Evolutionary conservation across 2,888 invertebrate species (phyloP).

Genomic region (Vanessa cardui): DNA sequence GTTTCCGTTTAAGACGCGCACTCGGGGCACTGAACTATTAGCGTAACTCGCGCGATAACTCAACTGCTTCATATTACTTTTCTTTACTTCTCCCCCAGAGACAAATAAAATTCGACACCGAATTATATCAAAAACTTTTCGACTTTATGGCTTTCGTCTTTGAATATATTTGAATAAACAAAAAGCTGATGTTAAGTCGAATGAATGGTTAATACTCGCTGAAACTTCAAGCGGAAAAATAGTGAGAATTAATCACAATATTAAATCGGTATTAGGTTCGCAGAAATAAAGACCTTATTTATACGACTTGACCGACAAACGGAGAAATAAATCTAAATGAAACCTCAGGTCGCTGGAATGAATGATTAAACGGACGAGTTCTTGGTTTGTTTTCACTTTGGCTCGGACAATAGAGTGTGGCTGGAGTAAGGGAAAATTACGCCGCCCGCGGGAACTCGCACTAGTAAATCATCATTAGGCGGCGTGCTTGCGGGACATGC

Average conservation of each 20-base stretch:
- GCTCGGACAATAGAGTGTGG: constrained; percentile 63
- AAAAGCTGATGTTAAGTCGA: neutral
- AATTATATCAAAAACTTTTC: neutral
- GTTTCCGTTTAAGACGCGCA: neutral
- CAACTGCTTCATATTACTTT: too few species aligned
- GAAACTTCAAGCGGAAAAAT: neutral
- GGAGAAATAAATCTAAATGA: constrained; percentile 75
- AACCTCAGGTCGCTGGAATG: constrained; percentile 60
- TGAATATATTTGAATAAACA: too few species aligned
- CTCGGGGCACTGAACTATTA: neutral
- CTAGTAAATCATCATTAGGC: constrained; percentile 79
- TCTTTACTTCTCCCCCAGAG: neutral
- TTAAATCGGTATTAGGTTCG: constrained; percentile 22
- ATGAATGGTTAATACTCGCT: neutral
- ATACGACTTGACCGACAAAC: constrained; percentile 59
- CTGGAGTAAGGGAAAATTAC: constrained; percentile 77
- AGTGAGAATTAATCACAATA: constrained; percentile 12
- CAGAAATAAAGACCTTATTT: constrained; percentile 29
- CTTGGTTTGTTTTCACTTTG: constrained; percentile 80
- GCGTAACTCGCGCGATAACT: too few species aligned
- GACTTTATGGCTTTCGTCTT: neutral
- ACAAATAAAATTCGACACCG: neutral
- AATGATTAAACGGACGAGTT: constrained; percentile 77
- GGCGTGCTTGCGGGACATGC: constrained; percentile 61
- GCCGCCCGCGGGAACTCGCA: constrained; percentile 69